Base-by-base conservation (phyloP, 2,113 vertebrate genomes). In the Lasiurus cinereus region DNA sequence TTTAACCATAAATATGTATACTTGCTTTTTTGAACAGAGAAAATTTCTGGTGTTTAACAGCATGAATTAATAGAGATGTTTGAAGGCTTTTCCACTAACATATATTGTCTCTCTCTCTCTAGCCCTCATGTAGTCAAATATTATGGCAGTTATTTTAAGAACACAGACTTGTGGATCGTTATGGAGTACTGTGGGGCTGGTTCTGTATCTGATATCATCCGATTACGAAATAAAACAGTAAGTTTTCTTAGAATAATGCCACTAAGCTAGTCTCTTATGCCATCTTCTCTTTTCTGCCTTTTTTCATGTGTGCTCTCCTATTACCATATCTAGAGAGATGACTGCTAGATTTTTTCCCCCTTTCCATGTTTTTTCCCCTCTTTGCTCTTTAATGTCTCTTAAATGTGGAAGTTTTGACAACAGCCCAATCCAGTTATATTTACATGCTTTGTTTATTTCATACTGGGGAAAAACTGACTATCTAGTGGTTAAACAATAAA, bases 131-230 rank as follows among this genome's bases (percentile, higher is more conserved):
- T 99, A 33, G 99, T 99, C 73, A 99, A 99, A 27, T 99, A 99
- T 85, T 99, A 99, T 0, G 99, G 99, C 97, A 99, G 99, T 98
- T 99, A 99, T 95, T 99, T 99, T 98, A 99, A 99, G 97, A 99
- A 99, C 98, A 99, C 98, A 1, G 99, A 99, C 98, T 97, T 99
- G 95, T 99, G 99, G 99, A 99, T 99, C n/a, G 99, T 99, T 31
- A 99, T 99, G 99, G 99, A 99, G 52, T 99, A 99, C 96, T 99
- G 99, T 36, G 99, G 99, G 1, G 99, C 99, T 24, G 99, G 99
- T 93, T 99, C 99, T 2, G 99, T 99, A 8, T 99, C 98, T 5
- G 99, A 99, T 92, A 99, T 99, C 70, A 99, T 99, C 95, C 98
- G 99, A n/a, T 96, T 99, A 97, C 98, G 99, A 91, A 99, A 99